Conservation (phyloP, 1,140 invertebrate species). For the Caenorhabditis inopinata region DNA sequence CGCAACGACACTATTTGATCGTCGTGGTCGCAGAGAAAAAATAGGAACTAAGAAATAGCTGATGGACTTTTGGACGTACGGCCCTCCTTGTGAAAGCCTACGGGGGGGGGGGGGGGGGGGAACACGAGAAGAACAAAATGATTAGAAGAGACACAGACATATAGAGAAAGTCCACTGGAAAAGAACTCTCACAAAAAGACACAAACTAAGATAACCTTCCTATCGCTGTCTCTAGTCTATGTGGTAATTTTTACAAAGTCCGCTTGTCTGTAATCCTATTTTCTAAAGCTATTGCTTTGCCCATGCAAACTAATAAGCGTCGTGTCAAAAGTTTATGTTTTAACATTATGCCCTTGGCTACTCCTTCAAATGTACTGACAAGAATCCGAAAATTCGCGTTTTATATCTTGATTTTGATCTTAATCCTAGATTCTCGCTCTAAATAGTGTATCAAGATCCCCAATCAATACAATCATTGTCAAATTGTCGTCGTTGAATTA, state of each 20-base stretch:
- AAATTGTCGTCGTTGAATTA: not conserved
- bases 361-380: too few species aligned
- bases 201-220: not conserved
- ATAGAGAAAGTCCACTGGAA: not conserved
- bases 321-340: too few species aligned
- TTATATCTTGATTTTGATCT: too few species aligned
- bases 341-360: too few species aligned
- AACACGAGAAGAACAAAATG: too few species aligned
- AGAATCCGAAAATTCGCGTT: too few species aligned
- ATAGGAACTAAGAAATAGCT: not conserved
- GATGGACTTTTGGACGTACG: not conserved
- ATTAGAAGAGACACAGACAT: not conserved
- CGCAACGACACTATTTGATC: conserved; percentile 1
- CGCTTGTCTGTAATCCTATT: too few species aligned
- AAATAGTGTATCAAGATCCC: too few species aligned
- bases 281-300: too few species aligned
- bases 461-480: too few species aligned
- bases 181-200: conserved; percentile 14
- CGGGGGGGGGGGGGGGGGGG: not conserved
- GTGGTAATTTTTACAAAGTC: not conserved
- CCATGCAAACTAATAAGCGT: too few species aligned
- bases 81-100: not conserved
- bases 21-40: not conserved
- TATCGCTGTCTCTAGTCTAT: not conserved
- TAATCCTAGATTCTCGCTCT: too few species aligned